Percentiles rank a stretch among this genome's conserved stretches.
phyloP scores from a whole-genome alignment of 2,888 invertebrate species.

The Embidobia sp. region DNA sequence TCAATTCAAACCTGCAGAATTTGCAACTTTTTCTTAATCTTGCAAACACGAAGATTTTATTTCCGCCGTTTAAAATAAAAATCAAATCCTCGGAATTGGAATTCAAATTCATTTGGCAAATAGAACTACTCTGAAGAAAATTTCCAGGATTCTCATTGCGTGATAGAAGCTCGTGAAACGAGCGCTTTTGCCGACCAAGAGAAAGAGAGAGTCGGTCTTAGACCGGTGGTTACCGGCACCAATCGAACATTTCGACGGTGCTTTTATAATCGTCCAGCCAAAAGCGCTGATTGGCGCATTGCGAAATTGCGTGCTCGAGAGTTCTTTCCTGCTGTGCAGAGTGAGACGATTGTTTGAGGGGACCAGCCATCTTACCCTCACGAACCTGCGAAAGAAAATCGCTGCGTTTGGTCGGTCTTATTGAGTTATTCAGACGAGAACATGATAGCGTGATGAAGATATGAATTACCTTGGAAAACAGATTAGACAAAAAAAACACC shows the following conservation, averaged over 20 bases:
- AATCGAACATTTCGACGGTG: slow-evolving; percentile 53
- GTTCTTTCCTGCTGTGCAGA: slow-evolving; percentile 36
- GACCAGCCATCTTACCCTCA: slow-evolving; percentile 22
- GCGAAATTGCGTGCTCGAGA: slow-evolving; percentile 57
- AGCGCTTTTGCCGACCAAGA: slow-evolving; percentile 18
- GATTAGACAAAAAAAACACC: too few relatives aligned
- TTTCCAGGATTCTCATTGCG: slow-evolving; percentile 37
- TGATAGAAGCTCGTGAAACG: slow-evolving; percentile 47
- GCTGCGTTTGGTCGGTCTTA: slow-evolving; percentile 28
- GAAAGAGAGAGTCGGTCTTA: slow-evolving; percentile 11
- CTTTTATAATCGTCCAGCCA: slow-evolving; percentile 33
- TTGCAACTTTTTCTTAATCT: too few relatives aligned
- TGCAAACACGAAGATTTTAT: too few relatives aligned
- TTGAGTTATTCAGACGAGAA: slow-evolving; percentile 50
- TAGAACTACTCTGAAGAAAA: too few relatives aligned
- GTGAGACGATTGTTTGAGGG: slow-evolving; percentile 19
- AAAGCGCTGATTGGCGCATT: slow-evolving; percentile 51
- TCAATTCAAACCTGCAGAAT: too few relatives aligned
- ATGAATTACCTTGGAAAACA: slow-evolving; percentile 1
- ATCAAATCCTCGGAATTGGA: neutral
- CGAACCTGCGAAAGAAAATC: slow-evolving; percentile 23
- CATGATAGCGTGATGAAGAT: slow-evolving; percentile 28
- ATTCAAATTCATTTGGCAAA: slow-evolving; percentile 12
- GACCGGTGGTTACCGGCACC: slow-evolving; percentile 29
- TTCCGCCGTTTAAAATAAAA: too few relatives aligned